Base-by-base conservation (phyloP, 2,113 vertebrate species). In the Daubentonia madagascariensis region DNA sequence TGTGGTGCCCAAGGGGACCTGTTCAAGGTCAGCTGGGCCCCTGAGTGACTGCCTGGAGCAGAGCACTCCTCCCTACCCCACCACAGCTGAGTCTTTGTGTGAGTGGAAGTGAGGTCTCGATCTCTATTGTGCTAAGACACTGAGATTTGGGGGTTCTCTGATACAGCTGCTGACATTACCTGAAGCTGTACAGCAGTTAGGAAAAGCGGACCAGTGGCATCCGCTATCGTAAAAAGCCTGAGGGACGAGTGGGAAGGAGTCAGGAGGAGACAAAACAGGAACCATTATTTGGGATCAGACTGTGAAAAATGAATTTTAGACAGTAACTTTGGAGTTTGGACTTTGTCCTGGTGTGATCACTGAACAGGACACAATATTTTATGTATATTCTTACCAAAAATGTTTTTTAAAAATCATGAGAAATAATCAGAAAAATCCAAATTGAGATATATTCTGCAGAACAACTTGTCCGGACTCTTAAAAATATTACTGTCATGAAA, bases 141-240 rank as follows among this genome's bases (percentile, higher is more conserved):
- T 48, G 61, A 67, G 37, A 40, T n/a, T 14, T 48, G 2, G 11
- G 11, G 59, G 63, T 4, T 65, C 13, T 35, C 43, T 48, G 30
- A 65, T 14, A 23, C 30, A 22, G 57, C 18, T 9, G 23, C 28
- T 12, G 7, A 18, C 16, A 3, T 7, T 43, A 32, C 30, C 28
- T 61, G 43, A 18, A 63, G 57, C 37, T 4, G 12, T 3, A 5
- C 18, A 16, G 83, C 23, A 20, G 32, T 61, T 3, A 9, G 43
- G 43, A 35, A 25, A 23, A 5, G 30, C 14, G 30, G 6, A 48
- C 13, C 0, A 18, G 28, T 5, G 0, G 17, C 0, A 4, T 16
- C 32, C 25, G 35, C 32, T n/a, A 23, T 4, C 1, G 5, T n/a
- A 25, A 1, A 1, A 32, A 22, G 32, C 23, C 43, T 35, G 63